Base-by-base conservation (phyloP, 2,113 vertebrate species). In the Pomatorhinus ruficollis region DNA sequence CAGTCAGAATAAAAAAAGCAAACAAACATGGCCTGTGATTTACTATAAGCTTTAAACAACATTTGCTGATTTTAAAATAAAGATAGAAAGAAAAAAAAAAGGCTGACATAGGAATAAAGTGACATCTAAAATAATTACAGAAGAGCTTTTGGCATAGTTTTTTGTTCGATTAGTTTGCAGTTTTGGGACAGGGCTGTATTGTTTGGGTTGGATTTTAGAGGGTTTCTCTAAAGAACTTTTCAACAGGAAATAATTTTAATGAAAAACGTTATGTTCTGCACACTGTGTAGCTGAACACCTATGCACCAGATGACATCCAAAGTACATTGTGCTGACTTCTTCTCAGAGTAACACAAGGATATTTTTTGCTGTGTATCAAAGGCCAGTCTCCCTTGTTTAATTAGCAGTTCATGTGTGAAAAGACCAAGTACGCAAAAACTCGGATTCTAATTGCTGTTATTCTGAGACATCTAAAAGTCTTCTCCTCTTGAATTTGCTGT, bases 311-410 rank as follows among this genome's bases (percentile, higher is more conserved):
- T 54, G 60, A 92, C 40, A 88, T 13, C 52, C 60, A 16, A 69
- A 65, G 33, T 10, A 59, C 44, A 81, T 54, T 3, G 9, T 12
- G 30, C 18, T 56, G 60, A 60, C 50, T 81, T 77, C 7, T 39
- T 74, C 79, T 77, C 52, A 25, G 42, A 89, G 75, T 19, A 80
- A 80, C 28, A 54, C 9, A 47, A 39, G 27, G 11, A 63, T 78
- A 56, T 50, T 52, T 83, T 83, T 47, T 56, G 42, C 47, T 87
- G 47, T 39, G 81, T 89, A 81, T 81, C 78, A 83, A 83, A 90
- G 68, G 64, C 91, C 71, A 63, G 14, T 31, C 25, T 81, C 54
- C 39, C 39, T 74, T 52, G n/a, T 90, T 95, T 95, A 96, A 95
- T 95, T 93, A 94, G 76, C 53, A 59, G 17, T 39, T 59, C n/a